Evolutionary conservation across 2,888 invertebrate genomes (phyloP).

Genomic region (Pristionchus maxplancki): DNA sequence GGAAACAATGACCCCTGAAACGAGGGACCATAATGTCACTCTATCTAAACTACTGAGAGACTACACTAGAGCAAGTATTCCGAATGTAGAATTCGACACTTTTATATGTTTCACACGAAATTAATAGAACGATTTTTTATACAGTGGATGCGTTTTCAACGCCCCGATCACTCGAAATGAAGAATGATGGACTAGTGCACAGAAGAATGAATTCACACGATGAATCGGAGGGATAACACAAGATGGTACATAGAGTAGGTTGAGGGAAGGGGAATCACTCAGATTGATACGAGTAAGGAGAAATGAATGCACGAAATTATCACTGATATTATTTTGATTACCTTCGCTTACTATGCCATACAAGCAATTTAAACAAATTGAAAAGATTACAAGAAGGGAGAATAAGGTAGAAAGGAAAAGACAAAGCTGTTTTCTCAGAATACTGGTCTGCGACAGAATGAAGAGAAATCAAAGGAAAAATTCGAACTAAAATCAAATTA

Average conservation of each 20-base stretch:
- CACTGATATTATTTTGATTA: slow-evolving; percentile 43
- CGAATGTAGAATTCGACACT: slow-evolving; percentile 10
- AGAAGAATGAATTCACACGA: slow-evolving; percentile 42
- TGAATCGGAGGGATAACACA: slow-evolving; percentile 27
- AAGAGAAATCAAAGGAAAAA: background rate
- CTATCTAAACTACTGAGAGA: background rate
- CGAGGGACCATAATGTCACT: background rate
- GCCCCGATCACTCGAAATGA: slow-evolving; percentile 25
- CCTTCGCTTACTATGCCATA: slow-evolving; percentile 43
- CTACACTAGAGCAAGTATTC: slow-evolving; percentile 5
- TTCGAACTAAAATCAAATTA: background rate
- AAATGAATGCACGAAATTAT: slow-evolving; percentile 38
- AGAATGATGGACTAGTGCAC: slow-evolving; percentile 42
- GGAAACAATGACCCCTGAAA: background rate
- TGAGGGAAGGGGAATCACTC: background rate
- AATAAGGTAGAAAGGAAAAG: background rate
- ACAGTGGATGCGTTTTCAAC: slow-evolving; percentile 35
- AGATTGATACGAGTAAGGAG: background rate
- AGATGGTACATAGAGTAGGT: background rate
- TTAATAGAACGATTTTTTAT: background rate
- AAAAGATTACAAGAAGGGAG: background rate
- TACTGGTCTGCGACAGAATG: slow-evolving; percentile 11
- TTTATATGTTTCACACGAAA: background rate
- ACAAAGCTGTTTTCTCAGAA: background rate
- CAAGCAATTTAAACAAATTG: slow-evolving; percentile 10